Conservation (phyloP, 2,888 invertebrate species). For the Drosophila sordidapex region DNA sequence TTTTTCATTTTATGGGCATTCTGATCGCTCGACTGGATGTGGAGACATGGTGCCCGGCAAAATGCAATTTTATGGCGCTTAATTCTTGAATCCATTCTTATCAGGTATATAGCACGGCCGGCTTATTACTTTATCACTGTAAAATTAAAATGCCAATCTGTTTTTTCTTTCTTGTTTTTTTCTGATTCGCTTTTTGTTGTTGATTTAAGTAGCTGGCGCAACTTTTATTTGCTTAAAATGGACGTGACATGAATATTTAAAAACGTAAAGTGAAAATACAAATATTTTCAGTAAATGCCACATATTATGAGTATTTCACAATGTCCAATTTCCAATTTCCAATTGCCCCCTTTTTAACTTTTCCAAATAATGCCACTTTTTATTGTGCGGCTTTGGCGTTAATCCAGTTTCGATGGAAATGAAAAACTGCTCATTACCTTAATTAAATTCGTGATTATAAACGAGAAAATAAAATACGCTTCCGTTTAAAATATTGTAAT, state of each 20-base stretch:
- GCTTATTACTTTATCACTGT: conserved; percentile 67
- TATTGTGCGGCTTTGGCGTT: conserved; percentile 58
- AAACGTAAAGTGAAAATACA: background rate
- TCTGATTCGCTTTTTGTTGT: background rate
- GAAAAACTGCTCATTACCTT: conserved; percentile 61
- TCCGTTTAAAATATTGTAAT: conserved; percentile 70
- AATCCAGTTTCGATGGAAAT: conserved; percentile 60
- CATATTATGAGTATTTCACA: conserved; percentile 7
- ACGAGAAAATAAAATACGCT: conserved; percentile 63
- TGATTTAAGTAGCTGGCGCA: conserved; percentile 9
- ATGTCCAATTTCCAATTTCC: background rate
- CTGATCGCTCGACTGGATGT: conserved; percentile 62
- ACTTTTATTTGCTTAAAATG: conserved; percentile 29
- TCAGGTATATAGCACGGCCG: conserved; percentile 49
- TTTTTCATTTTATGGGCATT: conserved; percentile 33
- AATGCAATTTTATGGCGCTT: conserved; percentile 81
- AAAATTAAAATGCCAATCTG: conserved; percentile 62
- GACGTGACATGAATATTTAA: conserved; percentile 33
- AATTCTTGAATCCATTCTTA: conserved; percentile 74
- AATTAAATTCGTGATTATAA: conserved; percentile 78
- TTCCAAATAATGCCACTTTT: conserved; percentile 49
- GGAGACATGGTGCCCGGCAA: conserved; percentile 18
- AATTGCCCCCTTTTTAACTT: conserved; percentile 10
- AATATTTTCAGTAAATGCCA: background rate
- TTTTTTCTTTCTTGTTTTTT: background rate